These are phyloP conservation scores for Automeris io DNA, from an alignment of 2,888 invertebrate genomes.

Conservation along the genomic window DNA sequence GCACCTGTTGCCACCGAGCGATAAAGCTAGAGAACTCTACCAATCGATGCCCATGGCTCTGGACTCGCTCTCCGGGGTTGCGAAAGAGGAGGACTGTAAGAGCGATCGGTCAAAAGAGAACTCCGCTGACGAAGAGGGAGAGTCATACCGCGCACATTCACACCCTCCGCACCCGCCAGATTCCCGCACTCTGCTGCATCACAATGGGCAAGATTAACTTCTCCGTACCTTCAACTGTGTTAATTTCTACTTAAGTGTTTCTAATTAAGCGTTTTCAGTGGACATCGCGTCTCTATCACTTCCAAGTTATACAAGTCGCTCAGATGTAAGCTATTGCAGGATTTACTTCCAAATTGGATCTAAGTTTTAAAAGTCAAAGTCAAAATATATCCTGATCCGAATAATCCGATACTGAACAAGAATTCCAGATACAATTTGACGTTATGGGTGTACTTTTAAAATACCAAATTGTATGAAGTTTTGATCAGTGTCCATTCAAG, in stretches of 20 bases:
- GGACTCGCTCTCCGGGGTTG: conserved; percentile 69
- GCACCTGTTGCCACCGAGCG: conserved; percentile 87
- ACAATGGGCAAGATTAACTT: conserved; percentile 87
- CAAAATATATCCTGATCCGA: too few species aligned
- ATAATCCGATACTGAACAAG: too few species aligned
- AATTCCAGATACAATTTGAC: too few species aligned
- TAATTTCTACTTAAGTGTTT: neutral
- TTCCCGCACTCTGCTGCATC: conserved; percentile 82
- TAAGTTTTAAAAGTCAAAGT: too few species aligned
- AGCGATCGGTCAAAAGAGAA: conserved; percentile 80
- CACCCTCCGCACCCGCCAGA: conserved; percentile 77
- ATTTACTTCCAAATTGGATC: too few species aligned
- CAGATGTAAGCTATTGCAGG: too few species aligned
- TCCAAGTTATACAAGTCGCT: conserved; percentile 10
- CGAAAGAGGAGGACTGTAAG: conserved; percentile 81
- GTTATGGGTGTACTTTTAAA: too few species aligned
- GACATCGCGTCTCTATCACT: conserved; percentile 14
- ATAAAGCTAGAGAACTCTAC: conserved; percentile 82
- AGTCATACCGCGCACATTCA: conserved; percentile 68
- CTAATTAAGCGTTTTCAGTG: conserved; percentile 9
- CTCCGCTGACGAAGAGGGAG: conserved; percentile 77
- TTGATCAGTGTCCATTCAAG: too few species aligned
- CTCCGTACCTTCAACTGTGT: conserved; percentile 10
- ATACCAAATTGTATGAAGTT: too few species aligned
- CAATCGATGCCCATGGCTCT: conserved; percentile 75